Evolutionary conservation across 1,140 invertebrate species (phyloP).

Genomic region (Globodera ellingtonae): DNA sequence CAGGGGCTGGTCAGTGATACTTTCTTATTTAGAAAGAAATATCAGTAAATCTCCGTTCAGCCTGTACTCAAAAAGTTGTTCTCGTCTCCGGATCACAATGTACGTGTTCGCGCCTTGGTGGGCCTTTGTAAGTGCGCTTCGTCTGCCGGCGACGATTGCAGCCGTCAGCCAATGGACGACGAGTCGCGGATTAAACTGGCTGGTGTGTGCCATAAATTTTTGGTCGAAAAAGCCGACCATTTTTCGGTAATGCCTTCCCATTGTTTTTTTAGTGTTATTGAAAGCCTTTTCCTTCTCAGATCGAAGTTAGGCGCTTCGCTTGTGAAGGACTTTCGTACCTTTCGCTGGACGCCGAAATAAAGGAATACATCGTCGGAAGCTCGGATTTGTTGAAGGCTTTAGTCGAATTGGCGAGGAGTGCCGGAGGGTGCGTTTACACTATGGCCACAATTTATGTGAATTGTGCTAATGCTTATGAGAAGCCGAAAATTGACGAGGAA

Average conservation of each 20-base stretch:
- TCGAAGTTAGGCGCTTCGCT: conserved; percentile 69
- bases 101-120: conserved; percentile 73
- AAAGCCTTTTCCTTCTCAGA: background rate
- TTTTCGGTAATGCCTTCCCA: conserved; percentile 49
- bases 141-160: conserved; percentile 91
- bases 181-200: conserved; percentile 89
- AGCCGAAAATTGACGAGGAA: conserved; percentile 89
- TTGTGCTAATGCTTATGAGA: conserved; percentile 95
- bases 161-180: conserved; percentile 88
- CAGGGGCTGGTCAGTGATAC: conserved; percentile 74
- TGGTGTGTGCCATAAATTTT: conserved; percentile 79
- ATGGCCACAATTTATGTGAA: conserved; percentile 79
- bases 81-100: conserved; percentile 83
- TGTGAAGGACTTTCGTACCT: conserved; percentile 95
- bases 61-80: conserved; percentile 92
- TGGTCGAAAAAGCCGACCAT: conserved; percentile 50
- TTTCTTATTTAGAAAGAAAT: background rate
- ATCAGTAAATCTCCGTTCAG: conserved; percentile 2
- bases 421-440: conserved; percentile 65
- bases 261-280: background rate
- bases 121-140: conserved; percentile 95
- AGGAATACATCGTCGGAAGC: conserved; percentile 89
- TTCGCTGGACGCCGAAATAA: conserved; percentile 95
- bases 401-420: conserved; percentile 77
- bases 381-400: conserved; percentile 79